Base-by-base conservation (phyloP, 2,888 invertebrate species). In the Eristalis tenax region DNA sequence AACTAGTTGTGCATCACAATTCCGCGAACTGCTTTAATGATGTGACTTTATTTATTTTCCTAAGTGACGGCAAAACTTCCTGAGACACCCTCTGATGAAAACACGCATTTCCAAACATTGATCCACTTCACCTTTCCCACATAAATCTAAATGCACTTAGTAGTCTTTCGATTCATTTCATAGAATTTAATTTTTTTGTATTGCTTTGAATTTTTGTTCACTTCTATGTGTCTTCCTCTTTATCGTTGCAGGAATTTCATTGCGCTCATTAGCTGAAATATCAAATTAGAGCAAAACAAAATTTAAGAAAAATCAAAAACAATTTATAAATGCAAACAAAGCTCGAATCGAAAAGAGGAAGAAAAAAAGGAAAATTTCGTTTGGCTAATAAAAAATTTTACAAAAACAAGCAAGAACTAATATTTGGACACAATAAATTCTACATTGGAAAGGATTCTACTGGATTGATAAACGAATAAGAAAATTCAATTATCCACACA, bases 171-270 rank as follows among this genome's bases (percentile, higher is more conserved):
- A 61, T 65, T 64, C 15, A 66, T 81, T 10, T 32, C 32, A 28
- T 28, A 28, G 28, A 32, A 32, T 32, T 73, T 81, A 23, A 6
- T 13, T 38, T 71, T 61, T 32, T 77, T 13, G 22, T 70, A 22
- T 40, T 71, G 71, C 79, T 73, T 79, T 83, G 79, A 83, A 64
- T 63, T 79, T 69, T 57, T 68, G 76, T 80, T 87, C 83, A 79
- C 18, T 73, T 86, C 13, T 80, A 40, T 32, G 32, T 32, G 4
- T 81, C 64, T 43, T 64, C 68, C 59, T 43, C 77, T 71, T 90
- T 92, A 89, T 92, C 91, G 89, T 92, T 92, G 92, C 92, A 92
- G 92, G 91, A 91, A 90, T 91, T 90, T 90, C 89, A 90, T 91
- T 90, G 91, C 86, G 86, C 57, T 85, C 70, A 28, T 65, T 43